Evolutionary conservation across 2,797 vertebrate genomes (phyloP), one percentile per base, ranked within the genome.

Genomic region (Bradypus variegatus): DNA sequence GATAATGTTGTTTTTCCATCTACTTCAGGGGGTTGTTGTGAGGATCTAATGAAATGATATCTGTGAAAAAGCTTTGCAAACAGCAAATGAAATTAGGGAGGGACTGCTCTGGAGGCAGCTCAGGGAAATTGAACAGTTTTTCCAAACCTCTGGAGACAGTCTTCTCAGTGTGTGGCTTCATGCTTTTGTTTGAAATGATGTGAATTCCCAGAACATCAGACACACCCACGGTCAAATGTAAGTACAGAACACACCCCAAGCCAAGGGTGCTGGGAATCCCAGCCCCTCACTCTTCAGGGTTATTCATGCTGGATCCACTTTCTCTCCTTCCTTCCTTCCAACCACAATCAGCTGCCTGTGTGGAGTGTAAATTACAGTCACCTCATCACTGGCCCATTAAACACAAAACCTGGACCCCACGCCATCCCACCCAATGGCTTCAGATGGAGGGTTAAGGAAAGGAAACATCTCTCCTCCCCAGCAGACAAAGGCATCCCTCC

Each of bases 151-250:
- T 53, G 67, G 95, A 91, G 95, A 95, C 77, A 70, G 58, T 91
- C 84, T 92, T 95, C 95, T 95, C 92, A 93, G 96, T 96, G 95
- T 96, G 96, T 96, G 95, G 96, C 93, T 96, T 94, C 88, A 70
- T 93, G 94, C 92, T 96, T 95, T 96, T 95, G 89, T 96, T 95
- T 96, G 94, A 94, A 96, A 94, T 92, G 48, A 89, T 96, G 87
- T 77, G 93, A 95, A 96, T 96, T 96, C 93, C 94, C 94, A 95
- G 95, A 95, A 96, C 93, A 93, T 93, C 80, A 93, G 92, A 87
- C 95, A 94, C 95, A 25, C 96, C 96, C 94, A 53, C 36, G 4
- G 78, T 91, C 95, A 94, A 95, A 85, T 96, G 92, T 76, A 92
- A 96, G 94, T 89, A 87, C 69, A 73, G 89, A 88, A 95, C 94